Base-by-base conservation (phyloP, 1,140 invertebrate genomes). In the Liolophura sinensis region DNA sequence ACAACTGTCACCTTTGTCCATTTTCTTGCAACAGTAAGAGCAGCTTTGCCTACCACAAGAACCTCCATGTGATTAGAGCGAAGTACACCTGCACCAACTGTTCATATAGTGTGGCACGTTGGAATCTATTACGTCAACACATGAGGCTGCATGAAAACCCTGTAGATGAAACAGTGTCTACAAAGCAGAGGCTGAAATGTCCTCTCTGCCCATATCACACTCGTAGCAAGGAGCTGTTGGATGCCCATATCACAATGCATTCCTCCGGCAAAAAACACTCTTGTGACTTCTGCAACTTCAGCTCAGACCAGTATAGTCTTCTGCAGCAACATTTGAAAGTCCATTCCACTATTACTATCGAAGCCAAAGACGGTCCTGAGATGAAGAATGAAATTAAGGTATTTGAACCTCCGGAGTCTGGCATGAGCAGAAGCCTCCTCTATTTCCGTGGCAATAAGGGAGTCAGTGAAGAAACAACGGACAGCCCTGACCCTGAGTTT, bases 61-160 rank as follows among this genome's bases (percentile, higher is more conserved):
- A 61, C n/a, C 70, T 80, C 55, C 81, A 84, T 61, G 72, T 72
- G 14, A 74, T 74, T 1, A 59, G 60, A 16, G 79, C 75, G 4
- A 69, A 73, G 16, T 81, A 76, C 64, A 70, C 64, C 22, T 84
- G 82, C 60, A 69, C 64, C 16, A 61, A 77, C 18, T 82, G 82
- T 55, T 74, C 74, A 4, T 84, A 76, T 71, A 77, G 75, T 59
- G 74, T 76, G 22, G 69, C 76, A 22, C 71, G 73, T 58, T 71
- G 66, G 64, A 73, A 73, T 27, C 71, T 77, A 11, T 63, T 79
- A 11, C 71, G 69, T 20, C 77, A 82, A 62, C 80, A 82, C 65
- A 71, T 73, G 60, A 73, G 68, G 51, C 69, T 79, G 0, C 79
- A 81, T 62, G 65, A 75, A 27, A 68, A 68, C 31, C 31, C 31